Conservation (phyloP, 2,888 invertebrate species). For the Orthosia gracilis region DNA sequence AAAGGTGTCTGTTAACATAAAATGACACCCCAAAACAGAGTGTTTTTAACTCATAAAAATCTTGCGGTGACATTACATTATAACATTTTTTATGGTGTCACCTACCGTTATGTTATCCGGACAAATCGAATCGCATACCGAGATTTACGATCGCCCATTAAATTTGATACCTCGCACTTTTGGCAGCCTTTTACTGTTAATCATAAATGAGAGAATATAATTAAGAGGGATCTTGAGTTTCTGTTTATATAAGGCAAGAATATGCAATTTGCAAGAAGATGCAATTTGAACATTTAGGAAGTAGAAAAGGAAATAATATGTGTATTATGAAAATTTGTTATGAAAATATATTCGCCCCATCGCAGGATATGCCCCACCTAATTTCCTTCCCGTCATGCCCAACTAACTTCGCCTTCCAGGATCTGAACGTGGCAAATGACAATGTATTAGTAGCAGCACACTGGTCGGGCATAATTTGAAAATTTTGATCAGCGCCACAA, state of each 20-base stretch:
- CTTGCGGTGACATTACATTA: conserved; percentile 54
- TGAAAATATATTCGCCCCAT: background rate
- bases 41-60: conserved; percentile 63
- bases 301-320: background rate
- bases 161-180: conserved; percentile 73
- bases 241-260: conserved; percentile 1
- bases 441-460: too few species aligned
- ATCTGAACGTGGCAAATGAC: too few species aligned
- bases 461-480: too few species aligned
- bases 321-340: background rate
- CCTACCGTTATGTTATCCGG: conserved; percentile 61
- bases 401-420: too few species aligned
- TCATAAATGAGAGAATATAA: conserved; percentile 69
- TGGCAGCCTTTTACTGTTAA: conserved; percentile 67
- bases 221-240: conserved; percentile 49
- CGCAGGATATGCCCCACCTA: too few species aligned
- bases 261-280: too few species aligned
- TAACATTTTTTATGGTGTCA: conserved; percentile 69
- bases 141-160: conserved; percentile 71
- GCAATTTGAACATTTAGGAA: background rate
- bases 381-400: too few species aligned
- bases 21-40: conserved; percentile 27
- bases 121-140: conserved; percentile 73
- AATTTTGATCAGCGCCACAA: too few species aligned
- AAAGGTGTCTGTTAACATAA: conserved; percentile 34